Percentiles rank a stretch among this genome's conserved stretches.
These are phyloP conservation scores for Meleagris gallopavo DNA, from an alignment of 2,113 vertebrate genomes.

Conservation along the genomic window DNA sequence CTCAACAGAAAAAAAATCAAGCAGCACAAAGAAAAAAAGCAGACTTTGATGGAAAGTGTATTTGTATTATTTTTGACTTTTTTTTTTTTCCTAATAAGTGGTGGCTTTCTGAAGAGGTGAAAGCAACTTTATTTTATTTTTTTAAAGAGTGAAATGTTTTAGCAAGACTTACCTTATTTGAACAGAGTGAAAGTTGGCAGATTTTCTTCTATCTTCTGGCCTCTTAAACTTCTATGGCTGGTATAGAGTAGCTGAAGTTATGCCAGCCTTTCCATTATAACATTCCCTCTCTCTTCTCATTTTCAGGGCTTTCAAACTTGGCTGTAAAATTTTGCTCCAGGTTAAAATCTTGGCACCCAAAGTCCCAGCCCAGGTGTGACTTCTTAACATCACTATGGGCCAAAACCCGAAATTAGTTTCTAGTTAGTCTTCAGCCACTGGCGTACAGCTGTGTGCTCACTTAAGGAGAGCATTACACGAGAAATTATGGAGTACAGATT, in stretches of 20 bases:
- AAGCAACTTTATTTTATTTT: background rate
- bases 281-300: slow-evolving; percentile 25
- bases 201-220: background rate
- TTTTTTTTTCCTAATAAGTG: background rate
- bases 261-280: slow-evolving; percentile 59
- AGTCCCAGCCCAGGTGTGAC: slow-evolving; percentile 3
- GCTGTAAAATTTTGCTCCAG: slow-evolving; percentile 10
- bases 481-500: background rate
- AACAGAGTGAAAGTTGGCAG: slow-evolving; percentile 27
- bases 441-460: background rate
- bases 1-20: background rate
- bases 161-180: background rate
- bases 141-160: background rate
- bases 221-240: slow-evolving; percentile 21
- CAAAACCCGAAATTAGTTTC: slow-evolving; percentile 49
- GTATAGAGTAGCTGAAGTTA: slow-evolving; percentile 26
- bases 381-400: slow-evolving; percentile 27
- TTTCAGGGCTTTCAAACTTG: slow-evolving; percentile 15
- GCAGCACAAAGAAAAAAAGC: background rate
- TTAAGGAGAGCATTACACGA: background rate
- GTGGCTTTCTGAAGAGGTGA: slow-evolving; percentile 19
- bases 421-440: background rate
- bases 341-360: slow-evolving; percentile 7
- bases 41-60: background rate
- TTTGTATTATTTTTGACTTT: background rate